Evolutionary conservation across 2,113 vertebrate species (phyloP).

Genomic region (Prietella phreatophila): DNA sequence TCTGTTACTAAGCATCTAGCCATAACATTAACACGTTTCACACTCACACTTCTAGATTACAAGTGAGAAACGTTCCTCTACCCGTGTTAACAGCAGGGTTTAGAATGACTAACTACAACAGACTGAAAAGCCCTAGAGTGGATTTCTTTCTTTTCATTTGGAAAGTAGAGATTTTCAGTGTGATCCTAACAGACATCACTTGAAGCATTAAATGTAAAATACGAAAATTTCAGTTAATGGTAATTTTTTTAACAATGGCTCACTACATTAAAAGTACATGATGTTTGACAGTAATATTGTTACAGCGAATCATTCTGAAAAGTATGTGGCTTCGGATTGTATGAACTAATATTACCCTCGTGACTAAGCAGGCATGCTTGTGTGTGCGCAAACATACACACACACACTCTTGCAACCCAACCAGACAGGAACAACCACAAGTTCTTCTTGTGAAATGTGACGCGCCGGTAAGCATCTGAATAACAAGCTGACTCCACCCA

Average conservation of each 20-base stretch:
- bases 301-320: background rate
- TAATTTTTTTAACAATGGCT: background rate
- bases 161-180: background rate
- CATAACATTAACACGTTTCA: no score
- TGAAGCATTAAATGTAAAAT: background rate
- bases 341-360: background rate
- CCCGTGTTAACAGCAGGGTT: no score
- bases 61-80: no score
- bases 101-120: no score
- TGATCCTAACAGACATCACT: background rate
- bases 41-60: no score
- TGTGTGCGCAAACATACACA: background rate
- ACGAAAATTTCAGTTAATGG: background rate
- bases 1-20: no score
- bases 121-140: no score
- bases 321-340: background rate
- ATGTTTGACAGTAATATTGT: background rate
- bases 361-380: conserved; percentile 15
- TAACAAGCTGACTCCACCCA: background rate
- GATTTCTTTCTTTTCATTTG: background rate
- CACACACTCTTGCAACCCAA: conserved; percentile 18
- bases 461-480: background rate
- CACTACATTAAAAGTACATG: background rate
- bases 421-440: conserved; percentile 40
- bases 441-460: conserved; percentile 29